These are phyloP conservation scores for Borostomias antarcticus DNA, from an alignment of 2,797 vertebrate species.

Conservation along the genomic window DNA sequence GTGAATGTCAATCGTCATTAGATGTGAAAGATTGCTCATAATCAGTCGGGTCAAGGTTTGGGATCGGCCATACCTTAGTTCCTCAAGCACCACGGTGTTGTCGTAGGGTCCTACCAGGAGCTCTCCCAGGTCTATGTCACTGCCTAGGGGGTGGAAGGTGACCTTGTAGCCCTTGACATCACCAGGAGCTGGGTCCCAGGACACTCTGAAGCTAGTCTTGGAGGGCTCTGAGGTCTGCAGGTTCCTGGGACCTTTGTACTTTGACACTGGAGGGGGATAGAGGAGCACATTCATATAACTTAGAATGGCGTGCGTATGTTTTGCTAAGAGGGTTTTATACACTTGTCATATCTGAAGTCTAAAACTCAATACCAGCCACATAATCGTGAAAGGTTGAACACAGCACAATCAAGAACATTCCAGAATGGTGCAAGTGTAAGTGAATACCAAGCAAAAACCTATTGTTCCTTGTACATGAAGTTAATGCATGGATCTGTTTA, in stretches of 20 bases:
- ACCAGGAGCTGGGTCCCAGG: conserved; percentile 94
- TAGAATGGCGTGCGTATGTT: too few relatives aligned
- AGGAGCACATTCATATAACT: neutral
- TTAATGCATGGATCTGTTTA: neutral
- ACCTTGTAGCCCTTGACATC: conserved; percentile 95
- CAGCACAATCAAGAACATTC: too few relatives aligned
- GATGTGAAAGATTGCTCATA: neutral
- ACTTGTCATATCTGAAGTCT: too few relatives aligned
- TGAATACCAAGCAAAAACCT: neutral
- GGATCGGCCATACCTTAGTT: conserved; percentile 85
- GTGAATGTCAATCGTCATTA: too few relatives aligned
- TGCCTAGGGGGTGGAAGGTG: conserved; percentile 86
- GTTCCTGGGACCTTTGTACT: conserved; percentile 92
- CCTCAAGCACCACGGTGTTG: conserved; percentile 96
- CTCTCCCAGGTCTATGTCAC: conserved; percentile 84
- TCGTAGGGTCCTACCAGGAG: conserved; percentile 91
- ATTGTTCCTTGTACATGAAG: too few relatives aligned
- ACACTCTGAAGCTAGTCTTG: conserved; percentile 94
- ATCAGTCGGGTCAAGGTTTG: neutral
- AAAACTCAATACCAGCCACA: too few relatives aligned
- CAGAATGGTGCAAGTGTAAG: too few relatives aligned
- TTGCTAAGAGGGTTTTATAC: too few relatives aligned
- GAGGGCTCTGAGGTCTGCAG: conserved; percentile 93
- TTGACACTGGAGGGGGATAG: conserved; percentile 76
- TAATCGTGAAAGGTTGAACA: too few relatives aligned